Conservation (phyloP, 2,888 invertebrate species). For the Hyposoter didymator region DNA sequence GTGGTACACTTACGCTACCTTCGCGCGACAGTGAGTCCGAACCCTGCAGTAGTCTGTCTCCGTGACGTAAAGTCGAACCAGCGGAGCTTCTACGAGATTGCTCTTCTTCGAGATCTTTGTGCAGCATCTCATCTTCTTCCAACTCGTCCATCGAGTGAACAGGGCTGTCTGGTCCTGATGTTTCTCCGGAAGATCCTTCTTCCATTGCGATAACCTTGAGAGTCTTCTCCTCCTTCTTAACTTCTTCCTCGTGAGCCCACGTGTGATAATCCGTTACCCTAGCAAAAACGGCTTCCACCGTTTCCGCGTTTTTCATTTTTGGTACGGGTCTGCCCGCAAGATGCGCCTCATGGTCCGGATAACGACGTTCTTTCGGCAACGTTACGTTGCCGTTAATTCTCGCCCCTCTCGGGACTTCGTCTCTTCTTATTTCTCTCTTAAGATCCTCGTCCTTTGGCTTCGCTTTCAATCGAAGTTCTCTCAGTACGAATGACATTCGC, state of each 20-base stretch:
- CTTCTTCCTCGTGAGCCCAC: constrained; percentile 83
- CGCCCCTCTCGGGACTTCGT: constrained; percentile 76
- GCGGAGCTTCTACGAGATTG: constrained; percentile 83
- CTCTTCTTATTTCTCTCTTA: constrained; percentile 77
- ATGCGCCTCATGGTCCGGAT: constrained; percentile 73
- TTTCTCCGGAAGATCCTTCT: constrained; percentile 92
- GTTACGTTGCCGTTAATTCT: constrained; percentile 76
- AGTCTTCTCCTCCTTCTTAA: constrained; percentile 78
- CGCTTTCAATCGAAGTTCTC: constrained; percentile 91
- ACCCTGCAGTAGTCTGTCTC: constrained; percentile 80
- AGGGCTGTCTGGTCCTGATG: constrained; percentile 95
- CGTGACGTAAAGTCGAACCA: constrained; percentile 82
- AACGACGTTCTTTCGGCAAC: constrained; percentile 72
- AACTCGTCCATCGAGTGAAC: constrained; percentile 90
- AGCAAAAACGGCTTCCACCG: constrained; percentile 83
- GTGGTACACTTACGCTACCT: constrained; percentile 83
- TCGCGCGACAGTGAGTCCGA: constrained; percentile 82
- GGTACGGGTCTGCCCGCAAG: constrained; percentile 79
- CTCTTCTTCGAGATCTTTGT: constrained; percentile 84
- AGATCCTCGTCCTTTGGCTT: constrained; percentile 77
- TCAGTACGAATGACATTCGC: constrained; percentile 92
- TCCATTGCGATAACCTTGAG: constrained; percentile 80
- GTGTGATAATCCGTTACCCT: constrained; percentile 85
- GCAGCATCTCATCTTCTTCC: constrained; percentile 87
- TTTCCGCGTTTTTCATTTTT: constrained; percentile 81